A percentile compares a stretch with the other conserved stretches of the same genome.
Evolutionary conservation across 2,888 invertebrate species (phyloP).

Genomic region (Spodoptera picta): DNA sequence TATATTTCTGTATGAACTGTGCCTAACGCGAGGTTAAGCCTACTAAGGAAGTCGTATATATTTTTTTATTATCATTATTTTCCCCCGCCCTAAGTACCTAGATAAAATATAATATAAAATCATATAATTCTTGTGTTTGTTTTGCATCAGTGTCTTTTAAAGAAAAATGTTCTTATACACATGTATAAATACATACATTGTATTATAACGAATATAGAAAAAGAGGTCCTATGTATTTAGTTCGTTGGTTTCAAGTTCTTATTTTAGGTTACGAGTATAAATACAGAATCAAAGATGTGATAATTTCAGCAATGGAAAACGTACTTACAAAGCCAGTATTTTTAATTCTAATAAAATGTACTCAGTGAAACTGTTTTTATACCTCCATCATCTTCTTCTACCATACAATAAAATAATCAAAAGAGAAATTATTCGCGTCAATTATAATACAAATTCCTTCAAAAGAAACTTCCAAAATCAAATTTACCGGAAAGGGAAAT

Average conservation of each 20-base stretch:
- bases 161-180: no score
- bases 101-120: slow-evolving; percentile 21
- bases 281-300: no score
- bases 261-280: no score
- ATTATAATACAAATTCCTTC: slow-evolving; percentile 32
- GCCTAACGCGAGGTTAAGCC: slow-evolving; percentile 34
- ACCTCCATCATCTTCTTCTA: slow-evolving; percentile 2
- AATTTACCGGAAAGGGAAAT: slow-evolving; percentile 36
- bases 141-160: slow-evolving; percentile 20
- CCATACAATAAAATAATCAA: slow-evolving; percentile 8
- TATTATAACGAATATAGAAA: no score
- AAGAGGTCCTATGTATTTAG: no score
- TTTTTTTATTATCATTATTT: slow-evolving; percentile 26
- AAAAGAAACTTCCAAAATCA: slow-evolving; percentile 33
- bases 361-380: not conserved
- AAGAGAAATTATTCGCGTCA: slow-evolving; percentile 25
- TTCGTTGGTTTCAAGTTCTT: no score
- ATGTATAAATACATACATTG: no score
- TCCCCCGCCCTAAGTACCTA: slow-evolving; percentile 1
- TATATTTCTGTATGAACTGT: slow-evolving; percentile 45
- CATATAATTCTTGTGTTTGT: slow-evolving; percentile 19
- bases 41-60: slow-evolving; percentile 27
- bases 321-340: no score
- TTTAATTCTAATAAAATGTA: no score
- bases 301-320: no score